A percentile compares a stretch with the other conserved stretches of the same genome.
These are phyloP conservation scores for Pyrrhosoma nymphula DNA, from an alignment of 2,888 invertebrate genomes.

Conservation along the genomic window DNA sequence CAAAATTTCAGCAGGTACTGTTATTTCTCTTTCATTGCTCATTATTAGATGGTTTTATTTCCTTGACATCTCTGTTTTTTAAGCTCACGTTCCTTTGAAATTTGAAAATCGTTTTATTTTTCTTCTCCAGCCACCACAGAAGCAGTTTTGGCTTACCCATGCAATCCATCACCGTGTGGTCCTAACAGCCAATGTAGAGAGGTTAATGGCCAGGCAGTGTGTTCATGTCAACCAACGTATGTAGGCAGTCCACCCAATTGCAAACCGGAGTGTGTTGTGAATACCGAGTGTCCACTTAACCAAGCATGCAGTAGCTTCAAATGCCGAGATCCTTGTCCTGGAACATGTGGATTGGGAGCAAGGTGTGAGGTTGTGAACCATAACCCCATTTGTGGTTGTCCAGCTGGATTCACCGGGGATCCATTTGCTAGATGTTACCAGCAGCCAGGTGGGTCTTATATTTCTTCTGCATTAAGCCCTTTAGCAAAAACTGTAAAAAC, in stretches of 20 bases:
- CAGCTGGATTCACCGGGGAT: slow-evolving; percentile 83
- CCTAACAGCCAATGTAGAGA: slow-evolving; percentile 83
- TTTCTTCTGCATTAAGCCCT: background rate
- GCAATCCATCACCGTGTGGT: slow-evolving; percentile 84
- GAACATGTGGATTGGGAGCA: slow-evolving; percentile 86
- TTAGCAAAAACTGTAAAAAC: too few relatives aligned
- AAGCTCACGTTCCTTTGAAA: too few relatives aligned
- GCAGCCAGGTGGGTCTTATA: slow-evolving; percentile 47
- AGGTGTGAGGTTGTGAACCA: slow-evolving; percentile 89
- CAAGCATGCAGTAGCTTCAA: slow-evolving; percentile 86
- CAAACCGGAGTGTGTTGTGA: slow-evolving; percentile 86
- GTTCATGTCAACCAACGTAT: slow-evolving; percentile 84
- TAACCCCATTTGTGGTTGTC: slow-evolving; percentile 86
- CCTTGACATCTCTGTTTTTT: too few relatives aligned
- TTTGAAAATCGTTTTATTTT: background rate
- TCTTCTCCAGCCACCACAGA: slow-evolving; percentile 69
- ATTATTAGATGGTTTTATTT: too few relatives aligned
- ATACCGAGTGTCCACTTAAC: slow-evolving; percentile 86
- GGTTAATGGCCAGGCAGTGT: slow-evolving; percentile 84
- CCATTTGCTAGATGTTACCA: slow-evolving; percentile 82
- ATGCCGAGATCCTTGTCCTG: slow-evolving; percentile 87
- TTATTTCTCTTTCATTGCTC: too few relatives aligned
- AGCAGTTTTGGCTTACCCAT: slow-evolving; percentile 78
- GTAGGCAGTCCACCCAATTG: slow-evolving; percentile 85
- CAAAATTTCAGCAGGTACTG: too few relatives aligned